Evolutionary conservation across 2,113 vertebrate genomes (phyloP).

Genomic region (Nerophis lumbriciformis): DNA sequence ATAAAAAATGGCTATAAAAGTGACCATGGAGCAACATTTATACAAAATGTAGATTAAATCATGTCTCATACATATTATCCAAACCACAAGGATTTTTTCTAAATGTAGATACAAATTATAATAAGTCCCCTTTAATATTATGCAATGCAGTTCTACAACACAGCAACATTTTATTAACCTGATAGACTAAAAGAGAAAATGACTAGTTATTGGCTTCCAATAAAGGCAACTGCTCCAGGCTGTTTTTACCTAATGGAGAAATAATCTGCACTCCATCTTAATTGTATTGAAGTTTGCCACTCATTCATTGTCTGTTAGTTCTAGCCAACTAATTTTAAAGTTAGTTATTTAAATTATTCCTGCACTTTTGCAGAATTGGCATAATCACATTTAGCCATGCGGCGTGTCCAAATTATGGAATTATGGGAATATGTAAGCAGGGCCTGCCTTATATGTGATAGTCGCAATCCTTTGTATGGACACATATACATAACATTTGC

Average conservation of each 20-base stretch:
- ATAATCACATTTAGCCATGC: constrained; percentile 35
- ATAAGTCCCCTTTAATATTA: no score
- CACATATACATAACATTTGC: constrained; percentile 47
- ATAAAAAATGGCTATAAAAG: no score
- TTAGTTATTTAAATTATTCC: background rate
- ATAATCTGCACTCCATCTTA: background rate
- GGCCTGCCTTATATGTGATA: constrained; percentile 48
- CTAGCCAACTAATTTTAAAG: background rate
- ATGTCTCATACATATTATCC: no score
- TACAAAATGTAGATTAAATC: no score
- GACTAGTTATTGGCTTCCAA: no score
- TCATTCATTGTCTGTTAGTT: constrained; percentile 1
- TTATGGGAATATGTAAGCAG: constrained; percentile 15
- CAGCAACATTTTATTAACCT: background rate
- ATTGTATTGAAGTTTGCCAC: constrained; percentile 5
- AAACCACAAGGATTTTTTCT: no score
- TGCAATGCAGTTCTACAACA: no score
- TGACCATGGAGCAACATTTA: no score
- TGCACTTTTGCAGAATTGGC: constrained; percentile 5
- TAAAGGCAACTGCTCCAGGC: background rate
- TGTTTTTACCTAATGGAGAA: constrained; percentile 4
- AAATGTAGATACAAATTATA: no score
- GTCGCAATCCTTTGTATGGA: constrained; percentile 38
- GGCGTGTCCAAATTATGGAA: constrained; percentile 18
- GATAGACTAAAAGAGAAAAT: no score